Conservation (phyloP, 2,888 invertebrate genomes). For the Xestobium rufovillosum region DNA sequence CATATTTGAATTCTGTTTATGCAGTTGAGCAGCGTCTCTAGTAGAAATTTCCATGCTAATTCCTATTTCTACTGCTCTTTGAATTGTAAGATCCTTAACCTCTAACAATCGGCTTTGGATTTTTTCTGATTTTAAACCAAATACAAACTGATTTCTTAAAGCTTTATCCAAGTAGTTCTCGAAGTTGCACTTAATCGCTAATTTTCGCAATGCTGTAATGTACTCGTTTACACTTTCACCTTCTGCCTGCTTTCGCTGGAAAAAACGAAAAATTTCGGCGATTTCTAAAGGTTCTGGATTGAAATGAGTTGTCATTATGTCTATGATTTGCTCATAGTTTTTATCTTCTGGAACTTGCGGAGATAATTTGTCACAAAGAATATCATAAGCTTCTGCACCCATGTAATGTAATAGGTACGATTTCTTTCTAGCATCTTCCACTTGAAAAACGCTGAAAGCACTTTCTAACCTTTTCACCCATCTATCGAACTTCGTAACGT, state of each 20-base stretch:
- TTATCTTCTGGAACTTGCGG: conserved; percentile 5
- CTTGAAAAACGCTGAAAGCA: not conserved
- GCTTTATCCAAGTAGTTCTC: conserved; percentile 25
- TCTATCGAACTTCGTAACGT: too few relatives aligned
- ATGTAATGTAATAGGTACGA: conserved; percentile 16
- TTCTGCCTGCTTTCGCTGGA: conserved; percentile 24
- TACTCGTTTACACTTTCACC: conserved; percentile 24
- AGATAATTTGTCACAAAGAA: conserved; percentile 19
- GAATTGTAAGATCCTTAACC: conserved; percentile 21
- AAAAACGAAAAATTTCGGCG: conserved; percentile 26
- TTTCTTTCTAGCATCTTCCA: conserved; percentile 2
- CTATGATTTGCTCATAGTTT: conserved; percentile 7
- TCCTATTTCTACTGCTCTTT: conserved; percentile 24
- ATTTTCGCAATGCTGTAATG: conserved; percentile 21
- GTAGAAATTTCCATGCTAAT: conserved; percentile 23
- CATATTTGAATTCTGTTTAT: not conserved
- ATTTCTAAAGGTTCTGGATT: conserved; percentile 22
- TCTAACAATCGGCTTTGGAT: conserved; percentile 28
- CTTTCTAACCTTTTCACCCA: conserved; percentile 2
- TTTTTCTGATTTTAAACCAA: conserved; percentile 22
- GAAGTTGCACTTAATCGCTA: conserved; percentile 24
- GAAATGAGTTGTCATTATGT: conserved; percentile 13
- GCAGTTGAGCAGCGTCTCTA: conserved; percentile 24
- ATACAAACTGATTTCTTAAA: conserved; percentile 28
- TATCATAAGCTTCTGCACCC: conserved; percentile 12